A percentile compares a stretch with the other conserved stretches of the same genome.
These are phyloP conservation scores for Pheucticus melanocephalus DNA, from an alignment of 2,113 vertebrate species.

Conservation along the genomic window DNA sequence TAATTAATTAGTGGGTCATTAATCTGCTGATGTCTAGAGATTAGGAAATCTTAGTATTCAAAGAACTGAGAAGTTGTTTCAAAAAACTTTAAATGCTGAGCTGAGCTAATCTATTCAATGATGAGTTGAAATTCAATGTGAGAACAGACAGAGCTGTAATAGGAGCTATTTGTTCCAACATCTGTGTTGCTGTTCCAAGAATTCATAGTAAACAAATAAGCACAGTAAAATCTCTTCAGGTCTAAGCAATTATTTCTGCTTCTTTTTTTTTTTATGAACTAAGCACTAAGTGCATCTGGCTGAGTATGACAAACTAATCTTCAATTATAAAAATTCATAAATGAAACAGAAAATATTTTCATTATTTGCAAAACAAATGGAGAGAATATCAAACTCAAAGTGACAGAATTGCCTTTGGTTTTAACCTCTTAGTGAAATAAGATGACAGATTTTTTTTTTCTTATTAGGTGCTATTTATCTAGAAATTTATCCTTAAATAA, in stretches of 20 bases:
- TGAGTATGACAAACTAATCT: background rate
- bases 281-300: background rate
- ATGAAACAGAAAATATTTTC: slow-evolving; percentile 13
- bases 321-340: slow-evolving; percentile 5
- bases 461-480: background rate
- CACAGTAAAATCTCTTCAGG: background rate
- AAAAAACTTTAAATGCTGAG: slow-evolving; percentile 9
- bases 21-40: background rate
- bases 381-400: background rate
- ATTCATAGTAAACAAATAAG: slow-evolving; percentile 31
- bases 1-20: background rate
- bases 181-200: slow-evolving; percentile 29
- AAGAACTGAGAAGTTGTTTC: background rate
- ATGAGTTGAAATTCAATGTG: background rate
- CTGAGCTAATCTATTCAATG: background rate
- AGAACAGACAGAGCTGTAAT: background rate
- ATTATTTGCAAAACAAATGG: background rate
- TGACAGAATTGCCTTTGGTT: background rate
- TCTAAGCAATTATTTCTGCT: background rate
- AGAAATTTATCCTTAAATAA: background rate
- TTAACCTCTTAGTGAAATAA: background rate
- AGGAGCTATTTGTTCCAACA: slow-evolving; percentile 17
- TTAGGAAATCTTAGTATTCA: background rate
- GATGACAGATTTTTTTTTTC: background rate
- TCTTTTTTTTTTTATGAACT: background rate